Conservation (phyloP, 2,113 vertebrate species). For the Cheirogaleus medius region DNA sequence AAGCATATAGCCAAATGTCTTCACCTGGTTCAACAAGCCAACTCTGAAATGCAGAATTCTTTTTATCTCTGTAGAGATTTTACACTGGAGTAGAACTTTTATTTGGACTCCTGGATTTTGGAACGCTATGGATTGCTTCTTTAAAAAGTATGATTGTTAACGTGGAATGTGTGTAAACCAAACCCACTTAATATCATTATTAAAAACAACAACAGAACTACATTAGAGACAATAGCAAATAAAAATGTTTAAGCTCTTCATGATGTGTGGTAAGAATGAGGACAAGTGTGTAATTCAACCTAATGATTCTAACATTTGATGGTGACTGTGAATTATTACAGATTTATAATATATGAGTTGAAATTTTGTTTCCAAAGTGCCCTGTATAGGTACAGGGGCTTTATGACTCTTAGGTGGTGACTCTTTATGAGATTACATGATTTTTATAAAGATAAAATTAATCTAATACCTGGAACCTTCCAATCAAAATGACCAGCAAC, state of each 20-base stretch:
- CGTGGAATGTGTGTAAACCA: not conserved
- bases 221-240: not conserved
- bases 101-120: not conserved
- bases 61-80: not conserved
- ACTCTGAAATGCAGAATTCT: not conserved
- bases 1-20: not conserved
- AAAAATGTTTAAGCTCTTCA: constrained; percentile 56
- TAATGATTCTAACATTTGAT: not conserved
- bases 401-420: not conserved
- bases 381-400: not conserved
- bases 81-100: not conserved
- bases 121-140: not conserved
- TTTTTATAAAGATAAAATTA: constrained; percentile 33
- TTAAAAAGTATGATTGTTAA: constrained; percentile 14
- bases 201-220: constrained; percentile 41
- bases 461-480: not conserved
- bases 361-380: constrained; percentile 8
- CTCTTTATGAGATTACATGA: constrained; percentile 50
- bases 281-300: not conserved
- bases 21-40: not conserved
- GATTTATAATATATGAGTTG: not conserved
- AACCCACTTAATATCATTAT: not conserved
- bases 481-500: not conserved
- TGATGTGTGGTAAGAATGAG: not conserved
- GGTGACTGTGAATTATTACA: not conserved